Evolutionary conservation across 2,888 invertebrate species (phyloP), one percentile per base, ranked within the genome.

Genomic region (Eilema griseolum): DNA sequence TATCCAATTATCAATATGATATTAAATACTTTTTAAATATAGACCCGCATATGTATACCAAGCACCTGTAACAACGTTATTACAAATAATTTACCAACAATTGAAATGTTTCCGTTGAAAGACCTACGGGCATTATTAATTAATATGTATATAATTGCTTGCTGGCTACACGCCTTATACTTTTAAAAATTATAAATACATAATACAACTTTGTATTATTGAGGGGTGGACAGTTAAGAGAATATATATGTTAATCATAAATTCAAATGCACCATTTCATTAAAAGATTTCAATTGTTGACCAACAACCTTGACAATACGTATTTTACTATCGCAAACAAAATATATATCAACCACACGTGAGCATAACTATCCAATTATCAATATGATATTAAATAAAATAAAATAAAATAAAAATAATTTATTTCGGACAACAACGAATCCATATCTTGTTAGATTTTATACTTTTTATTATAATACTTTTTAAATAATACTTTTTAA

Each of bases 1-100:
- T 60, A 57, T 60, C 56, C 14, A 63, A 37, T 46, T 67, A 70
- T 75, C 59, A 75, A 76, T 78, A 75, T 78, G 74, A 84, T 76
- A 83, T 72, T 87, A 85, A 88, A 86, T 81, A 75, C 79, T 82
- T 86, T 85, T 83, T 79, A 82, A 80, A 66, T 69, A 81, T 82
- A 75, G 71, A 74, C 79, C 79, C 71, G 28, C 59, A 28, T 26
- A 59, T 68, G 78, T 74, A 77, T 83, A 81, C 71, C 67, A 67
- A 57, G 67, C 83, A 85, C 84, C 81, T 85, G 82, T 76, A 78
- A 82, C 80, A 76, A 79, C 67, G 62, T 74, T 66, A 70, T 77
- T 76, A 41, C 71, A 71, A 72, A 76, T 78, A 24, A 59, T 74
- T 67, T 62, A 74, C 66, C 66, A 81, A 85, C 82, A 88, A 88